Evolutionary conservation across 2,888 invertebrate genomes (phyloP), one percentile per base, ranked within the genome.

Genomic region (Holacanthella duospinosa): DNA sequence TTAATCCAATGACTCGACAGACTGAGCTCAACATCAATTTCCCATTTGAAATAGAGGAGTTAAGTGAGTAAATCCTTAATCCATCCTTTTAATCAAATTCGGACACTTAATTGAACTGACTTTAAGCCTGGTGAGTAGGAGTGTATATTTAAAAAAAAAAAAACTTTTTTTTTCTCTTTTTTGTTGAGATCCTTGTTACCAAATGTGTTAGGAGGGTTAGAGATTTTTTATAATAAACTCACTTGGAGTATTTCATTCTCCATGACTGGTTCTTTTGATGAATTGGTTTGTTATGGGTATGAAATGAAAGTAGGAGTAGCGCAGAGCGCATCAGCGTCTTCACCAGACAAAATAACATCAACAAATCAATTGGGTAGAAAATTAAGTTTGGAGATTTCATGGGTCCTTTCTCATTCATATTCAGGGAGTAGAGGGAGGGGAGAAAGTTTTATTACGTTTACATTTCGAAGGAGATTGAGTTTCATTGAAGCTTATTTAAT

Each of bases 341-440:
- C n/a, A n/a, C n/a, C 19, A 16, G 48, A 63, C 59, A 55, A 59
- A 63, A 59, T 60, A 63, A 36, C 29, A 55, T 55, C 59, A 59
- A 44, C 29, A 55, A 63, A 60, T 63, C 63, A 63, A 63, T 63
- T 63, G 63, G 44, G 29, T 63, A 60, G 60, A 63, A 63, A 63
- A 63, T 58, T 58, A 29, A 29, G 28, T 6, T 21, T 12, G 58
- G 12, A 58, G 36, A 21, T 9, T 36, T 16, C n/a, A 16, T 9
- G 36, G 36, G 36, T 36, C 21, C 48, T 48, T 48, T 21, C n/a
- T 21, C 48, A 48, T 36, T 36, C 16, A 36, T 16, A 36, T 36
- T 36, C 16, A 36, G 4, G 12, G 48, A 48, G n/a, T 16, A 4
- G 48, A 48, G 21, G 21, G 48, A 48, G 48, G 12, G 48, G 48